Evolutionary conservation across 2,113 vertebrate species (phyloP), one percentile per base, ranked within the genome.

Genomic region (Nanorana parkeri): DNA sequence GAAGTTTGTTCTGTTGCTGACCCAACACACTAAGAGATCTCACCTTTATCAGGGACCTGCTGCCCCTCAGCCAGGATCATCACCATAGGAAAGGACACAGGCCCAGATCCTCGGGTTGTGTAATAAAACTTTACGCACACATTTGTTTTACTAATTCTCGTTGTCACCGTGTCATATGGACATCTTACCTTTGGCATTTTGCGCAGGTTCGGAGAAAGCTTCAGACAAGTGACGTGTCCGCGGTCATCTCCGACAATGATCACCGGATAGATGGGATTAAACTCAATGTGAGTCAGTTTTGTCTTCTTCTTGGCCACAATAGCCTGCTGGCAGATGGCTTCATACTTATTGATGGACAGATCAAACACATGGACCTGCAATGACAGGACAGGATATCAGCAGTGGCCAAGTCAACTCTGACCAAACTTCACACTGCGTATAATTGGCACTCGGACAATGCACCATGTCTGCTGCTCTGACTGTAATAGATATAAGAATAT

Each of bases 181-280:
- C 0, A 7, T 71, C 86, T 90, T 92, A 98, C 98, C 96, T 97
- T 98, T 2, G 96, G 96, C 89, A 92, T 95, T 87, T 93, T 97
- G 82, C 95, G 96, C 52, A 99, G 93, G 84, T 99, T 99, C 17
- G 98, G 98, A 16, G 97, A 99, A 60, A 99, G 94, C 86, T 99
- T 99, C 85, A 99, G 87, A 85, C 93, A 96, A 68, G 77, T 92
- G 65, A 98, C 79, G 0, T 90, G 88, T 36, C 97, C 96, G 4
- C 61, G 90, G 84, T 97, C 93, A 72, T 97, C 95, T 0, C 96
- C 97, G 73, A 97, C 90, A 3, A 96, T 91, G 89, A 99, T 83
- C 88, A 99, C 80, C 8, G 96, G 96, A 75, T 97, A 51, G 64
- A 91, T 84, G n/a, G 96, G 95, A 80, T 98, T 98, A 89, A 99